Base-by-base conservation (phyloP, 1,140 invertebrate species). In the Solen grandis region DNA sequence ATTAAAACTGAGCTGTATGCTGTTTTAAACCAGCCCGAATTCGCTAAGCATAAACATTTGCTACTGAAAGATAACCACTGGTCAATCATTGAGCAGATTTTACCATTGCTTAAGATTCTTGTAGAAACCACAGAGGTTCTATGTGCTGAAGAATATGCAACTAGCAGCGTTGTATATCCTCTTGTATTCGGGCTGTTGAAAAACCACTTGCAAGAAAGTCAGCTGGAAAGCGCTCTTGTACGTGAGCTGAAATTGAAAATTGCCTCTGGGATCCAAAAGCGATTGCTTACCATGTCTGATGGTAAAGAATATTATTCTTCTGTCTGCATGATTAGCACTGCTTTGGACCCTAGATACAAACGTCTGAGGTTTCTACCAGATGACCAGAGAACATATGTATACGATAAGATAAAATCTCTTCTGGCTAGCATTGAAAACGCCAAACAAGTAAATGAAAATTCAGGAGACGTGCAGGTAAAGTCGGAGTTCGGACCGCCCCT, bases 121-220 rank as follows among this genome's bases (percentile, higher is more conserved):
- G 19, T 57, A 35, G 54, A 33, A 52, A 31, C 41, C 13, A 75
- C 72, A 19, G 25, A n/a, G 8, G 60, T 75, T 5, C 31, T 75
- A 31, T 41, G 57, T 46, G 25, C 22, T 13, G 72, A 75, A 31
- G 41, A 75, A n/a, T 63, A 75, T 29, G 35, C 70, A 59, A 73
- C 70, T 38, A 46, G 38, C 33, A 54, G 66, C 33, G 66, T 35
- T 70, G 38, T 70, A 29, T 52, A 46, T 31, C 66, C 41, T 19
- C 2, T 70, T 4, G 13, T 50, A 16, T 54, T 27, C 19, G 41
- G 66, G 27, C 33, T 46, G 31, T 22, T 68, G 0, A 38, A 68
- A 33, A 41, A 46, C n/a, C 41, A 70, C 2, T 41, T 70, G 33
- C 14, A 13, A 16, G n/a, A 41, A 41, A 70, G 19, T 41, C 41